Base-by-base conservation (phyloP, 1,140 invertebrate species). In the Euschistus heros region DNA sequence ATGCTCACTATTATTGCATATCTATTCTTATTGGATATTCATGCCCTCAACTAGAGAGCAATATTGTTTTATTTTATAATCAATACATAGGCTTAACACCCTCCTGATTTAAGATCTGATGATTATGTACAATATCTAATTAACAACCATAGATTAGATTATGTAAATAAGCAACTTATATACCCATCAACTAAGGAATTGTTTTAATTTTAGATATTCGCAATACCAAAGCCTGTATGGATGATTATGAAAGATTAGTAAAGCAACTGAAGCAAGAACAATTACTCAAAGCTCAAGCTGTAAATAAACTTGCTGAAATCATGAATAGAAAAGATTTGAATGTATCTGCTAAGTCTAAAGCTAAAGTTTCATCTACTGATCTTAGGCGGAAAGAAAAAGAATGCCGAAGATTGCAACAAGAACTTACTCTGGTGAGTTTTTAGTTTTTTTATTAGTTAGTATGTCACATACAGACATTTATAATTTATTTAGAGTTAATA, bases 291-390 rank as follows among this genome's bases (percentile, higher is more conserved):
- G 84, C 88, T 71, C 88, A 95, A 76, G 95, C 95, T 57, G 92
- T 98, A 33, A 96, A 97, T 76, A 98, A 98, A 75, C 79, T 98
- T 54, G 91, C 94, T 6, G 94, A 98, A 77, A 91, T 98, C 24
- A 93, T 98, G 89, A 94, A 95, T 73, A 81, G 89, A 50, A 94
- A 92, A 76, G 91, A 92, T 72, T 77, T 87, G 66, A 82, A 81
- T 60, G 78, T 78, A 2, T 72, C 77, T 66, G 81, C 81, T 3
- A 82, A 85, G 70, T 82, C 81, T 33, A 82, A 82, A 72, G 79
- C 79, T 20, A 87, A 87, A 79, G 78, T 84, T 68, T 86, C 86
- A 0, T 84, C 86, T 0, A 84, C 83, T 6, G 89, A 93, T 74
- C 72, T 93, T 30, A 81, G 88, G 64, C 89, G 92, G 71, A 96